Conservation (phyloP, 2,888 invertebrate genomes). For the Cabera pusaria region DNA sequence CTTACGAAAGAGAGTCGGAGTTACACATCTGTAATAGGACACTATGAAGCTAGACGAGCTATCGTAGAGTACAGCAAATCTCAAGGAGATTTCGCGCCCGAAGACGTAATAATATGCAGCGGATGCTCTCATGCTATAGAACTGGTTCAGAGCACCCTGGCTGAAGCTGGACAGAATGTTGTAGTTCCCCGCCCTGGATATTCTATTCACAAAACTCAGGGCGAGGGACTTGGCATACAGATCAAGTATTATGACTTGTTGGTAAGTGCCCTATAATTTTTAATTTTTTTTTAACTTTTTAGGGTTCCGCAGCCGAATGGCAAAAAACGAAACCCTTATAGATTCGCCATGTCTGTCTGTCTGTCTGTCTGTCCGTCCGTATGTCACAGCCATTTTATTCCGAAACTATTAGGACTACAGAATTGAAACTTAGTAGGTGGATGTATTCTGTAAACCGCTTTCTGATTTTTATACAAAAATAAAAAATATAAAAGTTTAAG, state of each 20-base stretch:
- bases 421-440: too few relatives aligned
- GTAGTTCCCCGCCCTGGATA: slow-evolving; percentile 96
- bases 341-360: too few relatives aligned
- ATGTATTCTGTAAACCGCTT: too few relatives aligned
- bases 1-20: slow-evolving; percentile 89
- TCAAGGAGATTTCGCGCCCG: slow-evolving; percentile 75
- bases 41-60: slow-evolving; percentile 88
- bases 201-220: slow-evolving; percentile 93
- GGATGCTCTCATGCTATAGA: slow-evolving; percentile 98
- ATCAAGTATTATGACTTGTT: slow-evolving; percentile 89
- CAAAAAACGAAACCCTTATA: too few relatives aligned
- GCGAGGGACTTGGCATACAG: slow-evolving; percentile 90
- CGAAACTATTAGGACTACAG: too few relatives aligned
- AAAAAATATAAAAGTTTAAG: too few relatives aligned
- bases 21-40: slow-evolving; percentile 93
- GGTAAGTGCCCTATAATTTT: slow-evolving; percentile 82
- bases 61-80: slow-evolving; percentile 92
- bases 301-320: too few relatives aligned
- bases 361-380: too few relatives aligned
- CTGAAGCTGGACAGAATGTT: slow-evolving; percentile 95
- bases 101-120: slow-evolving; percentile 95
- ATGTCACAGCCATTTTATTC: too few relatives aligned
- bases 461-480: too few relatives aligned
- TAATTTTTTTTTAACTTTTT: too few relatives aligned
- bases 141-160: slow-evolving; percentile 93